Evolutionary conservation across 2,888 invertebrate species (phyloP).

Genomic region (Schizotus pectinicornis): DNA sequence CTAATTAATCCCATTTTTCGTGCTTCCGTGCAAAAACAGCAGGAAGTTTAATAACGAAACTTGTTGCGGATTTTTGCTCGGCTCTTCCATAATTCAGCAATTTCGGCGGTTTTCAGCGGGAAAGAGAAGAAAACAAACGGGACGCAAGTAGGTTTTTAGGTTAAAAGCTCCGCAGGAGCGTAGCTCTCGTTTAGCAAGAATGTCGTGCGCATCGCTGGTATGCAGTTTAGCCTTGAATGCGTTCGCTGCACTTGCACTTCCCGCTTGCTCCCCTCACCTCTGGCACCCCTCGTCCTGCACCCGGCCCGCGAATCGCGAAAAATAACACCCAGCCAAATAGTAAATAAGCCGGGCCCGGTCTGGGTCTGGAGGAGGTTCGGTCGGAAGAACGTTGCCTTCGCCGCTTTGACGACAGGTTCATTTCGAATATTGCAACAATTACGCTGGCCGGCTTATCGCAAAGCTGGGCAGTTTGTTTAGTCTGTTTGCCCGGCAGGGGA

Average conservation of each 20-base stretch:
- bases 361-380: slow-evolving; percentile 8
- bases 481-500: too few relatives aligned
- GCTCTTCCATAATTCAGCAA: background rate
- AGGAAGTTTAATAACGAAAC: too few relatives aligned
- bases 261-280: slow-evolving; percentile 43
- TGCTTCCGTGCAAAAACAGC: too few relatives aligned
- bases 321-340: slow-evolving; percentile 33
- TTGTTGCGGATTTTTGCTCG: too few relatives aligned
- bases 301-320: slow-evolving; percentile 31
- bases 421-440: slow-evolving; percentile 2
- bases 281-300: slow-evolving; percentile 24
- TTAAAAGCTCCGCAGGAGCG: slow-evolving; percentile 51
- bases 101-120: background rate
- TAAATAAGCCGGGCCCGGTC: slow-evolving; percentile 21
- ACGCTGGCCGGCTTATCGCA: background rate
- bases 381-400: background rate
- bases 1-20: too few relatives aligned
- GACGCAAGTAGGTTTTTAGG: slow-evolving; percentile 49
- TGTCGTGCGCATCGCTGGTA: slow-evolving; percentile 42
- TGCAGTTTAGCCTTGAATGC: slow-evolving; percentile 57
- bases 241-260: slow-evolving; percentile 62
- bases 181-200: slow-evolving; percentile 36
- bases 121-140: background rate
- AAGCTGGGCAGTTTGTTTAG: background rate
- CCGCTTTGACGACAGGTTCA: slow-evolving; percentile 17